Conservation (phyloP, 2,797 vertebrate genomes). For the Clarias pachynema region DNA sequence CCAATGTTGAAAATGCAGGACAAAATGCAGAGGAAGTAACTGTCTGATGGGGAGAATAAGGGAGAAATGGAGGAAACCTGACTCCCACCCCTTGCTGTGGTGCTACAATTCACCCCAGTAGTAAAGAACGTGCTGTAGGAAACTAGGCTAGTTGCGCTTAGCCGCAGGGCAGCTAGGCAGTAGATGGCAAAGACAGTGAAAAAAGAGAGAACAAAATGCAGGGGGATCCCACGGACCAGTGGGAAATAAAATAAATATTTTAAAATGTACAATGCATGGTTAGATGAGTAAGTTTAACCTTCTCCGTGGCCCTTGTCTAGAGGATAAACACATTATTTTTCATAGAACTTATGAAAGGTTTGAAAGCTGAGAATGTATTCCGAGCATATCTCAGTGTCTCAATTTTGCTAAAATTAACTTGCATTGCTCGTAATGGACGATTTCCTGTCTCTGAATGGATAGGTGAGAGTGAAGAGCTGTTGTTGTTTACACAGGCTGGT, state of each 20-base stretch:
- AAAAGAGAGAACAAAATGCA: not conserved
- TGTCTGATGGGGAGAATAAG: not conserved
- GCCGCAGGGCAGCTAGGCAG: not conserved
- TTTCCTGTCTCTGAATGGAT: not conserved
- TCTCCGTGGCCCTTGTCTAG: not conserved
- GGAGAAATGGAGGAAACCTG: not conserved
- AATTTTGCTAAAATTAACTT: not conserved
- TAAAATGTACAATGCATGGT: not conserved
- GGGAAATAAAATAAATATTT: not conserved
- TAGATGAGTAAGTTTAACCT: not conserved
- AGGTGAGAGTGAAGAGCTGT: not conserved
- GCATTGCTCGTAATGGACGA: not conserved
- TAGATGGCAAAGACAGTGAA: not conserved
- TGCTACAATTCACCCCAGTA: not conserved
- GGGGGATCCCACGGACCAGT: not conserved
- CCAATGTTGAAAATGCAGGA: not conserved
- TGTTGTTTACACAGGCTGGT: constrained; percentile 70
- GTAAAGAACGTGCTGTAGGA: not conserved
- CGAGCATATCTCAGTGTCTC: not conserved
- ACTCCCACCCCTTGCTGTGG: not conserved
- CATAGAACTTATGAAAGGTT: not conserved
- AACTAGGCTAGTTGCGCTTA: not conserved
- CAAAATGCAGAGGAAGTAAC: not conserved
- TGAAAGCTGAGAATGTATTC: not conserved
- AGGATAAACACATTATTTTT: not conserved